Conservation (phyloP, 2,888 invertebrate species). For the Hipparchia semele region DNA sequence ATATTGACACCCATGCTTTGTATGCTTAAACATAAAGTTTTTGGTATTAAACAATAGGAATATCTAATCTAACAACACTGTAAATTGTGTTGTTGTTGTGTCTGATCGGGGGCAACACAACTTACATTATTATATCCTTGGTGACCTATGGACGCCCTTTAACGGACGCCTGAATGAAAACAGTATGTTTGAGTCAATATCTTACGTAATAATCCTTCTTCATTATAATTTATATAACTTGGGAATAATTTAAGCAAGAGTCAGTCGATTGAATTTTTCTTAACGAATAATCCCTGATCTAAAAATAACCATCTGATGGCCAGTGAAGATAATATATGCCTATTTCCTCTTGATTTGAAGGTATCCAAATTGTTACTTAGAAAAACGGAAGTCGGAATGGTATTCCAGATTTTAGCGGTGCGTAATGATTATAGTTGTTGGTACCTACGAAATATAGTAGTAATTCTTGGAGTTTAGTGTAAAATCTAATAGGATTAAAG, state of each 20-base stretch:
- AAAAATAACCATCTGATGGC: not conserved
- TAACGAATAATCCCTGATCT: not conserved
- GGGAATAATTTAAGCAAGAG: not conserved
- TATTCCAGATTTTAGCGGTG: no score
- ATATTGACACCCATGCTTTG: not conserved
- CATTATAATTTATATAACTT: not conserved
- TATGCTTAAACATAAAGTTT: constrained; percentile 36
- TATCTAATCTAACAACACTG: constrained; percentile 49
- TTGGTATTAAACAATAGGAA: constrained; percentile 27
- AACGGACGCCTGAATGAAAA: constrained; percentile 78
- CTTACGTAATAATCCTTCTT: not conserved
- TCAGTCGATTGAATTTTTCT: no score
- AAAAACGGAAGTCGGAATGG: no score
- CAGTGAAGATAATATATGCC: not conserved
- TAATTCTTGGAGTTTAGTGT: no score
- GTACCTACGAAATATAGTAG: no score
- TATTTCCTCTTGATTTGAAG: no score
- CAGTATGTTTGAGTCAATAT: constrained; percentile 58
- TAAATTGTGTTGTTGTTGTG: constrained; percentile 57
- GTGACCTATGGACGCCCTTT: constrained; percentile 79
- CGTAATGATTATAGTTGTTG: no score
- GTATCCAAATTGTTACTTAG: no score
- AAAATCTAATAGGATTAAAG: no score
- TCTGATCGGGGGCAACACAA: constrained; percentile 47
- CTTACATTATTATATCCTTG: constrained; percentile 81